Conservation (phyloP, 2,113 vertebrate genomes). For the Equus przewalskii region DNA sequence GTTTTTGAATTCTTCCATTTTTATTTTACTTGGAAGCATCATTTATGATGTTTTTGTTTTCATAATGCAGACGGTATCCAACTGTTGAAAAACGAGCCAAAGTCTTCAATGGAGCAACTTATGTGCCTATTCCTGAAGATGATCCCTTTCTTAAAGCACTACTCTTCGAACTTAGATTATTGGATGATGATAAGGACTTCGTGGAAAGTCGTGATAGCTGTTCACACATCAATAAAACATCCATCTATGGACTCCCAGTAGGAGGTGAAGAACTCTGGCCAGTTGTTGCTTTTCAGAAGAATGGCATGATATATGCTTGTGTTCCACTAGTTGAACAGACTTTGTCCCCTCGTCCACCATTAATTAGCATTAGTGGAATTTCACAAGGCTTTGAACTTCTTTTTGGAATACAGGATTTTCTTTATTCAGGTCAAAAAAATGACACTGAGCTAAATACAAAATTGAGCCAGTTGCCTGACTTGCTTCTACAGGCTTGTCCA, state of each 20-base stretch:
- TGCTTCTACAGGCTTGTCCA: constrained; percentile 94
- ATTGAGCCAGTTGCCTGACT: constrained; percentile 89
- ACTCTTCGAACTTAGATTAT: constrained; percentile 91
- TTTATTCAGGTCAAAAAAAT: constrained; percentile 89
- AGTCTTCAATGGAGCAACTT: constrained; percentile 89
- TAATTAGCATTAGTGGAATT: constrained; percentile 91
- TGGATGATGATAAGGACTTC: constrained; percentile 89
- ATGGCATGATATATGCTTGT: constrained; percentile 90
- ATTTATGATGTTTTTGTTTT: constrained; percentile 60
- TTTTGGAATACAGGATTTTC: constrained; percentile 91
- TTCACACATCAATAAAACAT: constrained; percentile 89
- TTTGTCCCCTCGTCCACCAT: constrained; percentile 90
- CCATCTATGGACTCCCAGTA: constrained; percentile 87
- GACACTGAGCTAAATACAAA: constrained; percentile 89
- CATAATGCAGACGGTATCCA: constrained; percentile 90
- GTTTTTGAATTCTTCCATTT: not conserved
- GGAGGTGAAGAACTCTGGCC: constrained; percentile 92
- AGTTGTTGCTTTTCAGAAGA: constrained; percentile 90
- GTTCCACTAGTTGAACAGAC: constrained; percentile 93
- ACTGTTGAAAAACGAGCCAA: constrained; percentile 93
- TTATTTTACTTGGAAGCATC: constrained; percentile 46
- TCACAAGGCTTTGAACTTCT: constrained; percentile 93
- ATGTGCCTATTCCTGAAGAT: constrained; percentile 92
- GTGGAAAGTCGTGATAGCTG: constrained; percentile 92
- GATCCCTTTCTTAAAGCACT: constrained; percentile 90